Evolutionary conservation across 2,888 invertebrate species (phyloP).

Genomic region (Silvanus unidentatus): DNA sequence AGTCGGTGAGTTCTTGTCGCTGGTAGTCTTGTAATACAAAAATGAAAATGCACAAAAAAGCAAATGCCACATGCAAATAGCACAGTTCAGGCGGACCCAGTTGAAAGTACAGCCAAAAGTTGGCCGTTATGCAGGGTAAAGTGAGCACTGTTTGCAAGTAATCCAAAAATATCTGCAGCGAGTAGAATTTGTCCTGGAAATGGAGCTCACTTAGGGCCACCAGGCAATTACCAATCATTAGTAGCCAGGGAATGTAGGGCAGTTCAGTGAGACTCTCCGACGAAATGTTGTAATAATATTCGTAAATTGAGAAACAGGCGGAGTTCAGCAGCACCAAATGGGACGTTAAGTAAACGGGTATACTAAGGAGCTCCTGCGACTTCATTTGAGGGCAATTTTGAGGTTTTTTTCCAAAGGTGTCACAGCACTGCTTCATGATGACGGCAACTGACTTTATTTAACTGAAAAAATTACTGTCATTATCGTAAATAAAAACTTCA

Average conservation of each 20-base stretch:
- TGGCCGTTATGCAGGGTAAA: conserved; percentile 22
- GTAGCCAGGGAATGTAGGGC: neutral
- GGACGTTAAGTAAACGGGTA: no score
- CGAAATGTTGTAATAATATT: neutral
- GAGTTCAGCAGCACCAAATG: neutral
- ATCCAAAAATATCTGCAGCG: conserved; percentile 23
- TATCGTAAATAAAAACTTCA: no score
- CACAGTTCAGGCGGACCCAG: conserved; percentile 20
- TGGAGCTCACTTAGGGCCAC: neutral
- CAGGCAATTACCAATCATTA: neutral
- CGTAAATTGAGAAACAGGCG: neutral
- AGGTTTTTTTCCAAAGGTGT: no score
- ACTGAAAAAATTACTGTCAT: no score
- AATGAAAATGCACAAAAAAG: conserved; percentile 18
- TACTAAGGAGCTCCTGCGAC: no score
- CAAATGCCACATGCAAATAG: conserved; percentile 16
- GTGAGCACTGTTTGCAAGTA: conserved; percentile 20
- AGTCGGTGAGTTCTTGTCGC: conserved; percentile 26
- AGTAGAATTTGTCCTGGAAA: no score
- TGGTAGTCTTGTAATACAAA: conserved; percentile 22
- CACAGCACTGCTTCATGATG: no score
- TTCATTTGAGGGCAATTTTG: no score
- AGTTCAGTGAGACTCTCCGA: neutral
- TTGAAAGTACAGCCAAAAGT: conserved; percentile 20
- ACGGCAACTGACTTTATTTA: no score